phyloP scores from a whole-genome alignment of 2,113 vertebrate genomes.

The Hippocampus guttulatus region DNA sequence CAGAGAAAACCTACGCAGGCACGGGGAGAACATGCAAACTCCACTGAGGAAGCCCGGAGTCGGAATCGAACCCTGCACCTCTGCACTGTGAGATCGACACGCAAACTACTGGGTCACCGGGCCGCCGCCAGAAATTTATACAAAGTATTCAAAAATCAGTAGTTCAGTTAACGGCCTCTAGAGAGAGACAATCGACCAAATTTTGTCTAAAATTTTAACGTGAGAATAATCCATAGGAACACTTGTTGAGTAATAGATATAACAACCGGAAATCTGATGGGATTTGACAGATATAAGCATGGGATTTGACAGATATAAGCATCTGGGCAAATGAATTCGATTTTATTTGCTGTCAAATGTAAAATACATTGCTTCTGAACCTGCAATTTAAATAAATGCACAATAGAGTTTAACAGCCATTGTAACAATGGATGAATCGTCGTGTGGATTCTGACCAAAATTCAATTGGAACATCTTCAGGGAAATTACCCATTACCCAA shows the following conservation, averaged over 20 bases:
- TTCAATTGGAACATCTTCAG: not conserved
- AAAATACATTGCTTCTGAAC: not conserved
- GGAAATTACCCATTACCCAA: not conserved
- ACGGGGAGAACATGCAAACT: too few relatives aligned
- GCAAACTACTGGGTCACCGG: too few relatives aligned
- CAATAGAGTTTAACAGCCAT: too few relatives aligned
- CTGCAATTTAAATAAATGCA: not conserved
- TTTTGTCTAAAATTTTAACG: not conserved
- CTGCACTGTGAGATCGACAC: not conserved
- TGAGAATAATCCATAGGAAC: not conserved
- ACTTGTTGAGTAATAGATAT: not conserved
- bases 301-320: not conserved
- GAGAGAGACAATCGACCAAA: slow-evolving; percentile 39
- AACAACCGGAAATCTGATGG: not conserved
- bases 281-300: too few relatives aligned
- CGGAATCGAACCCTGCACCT: too few relatives aligned
- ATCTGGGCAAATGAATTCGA: not conserved
- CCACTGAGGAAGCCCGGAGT: too few relatives aligned
- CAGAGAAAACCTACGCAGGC: too few relatives aligned
- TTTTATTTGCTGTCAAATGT: not conserved
- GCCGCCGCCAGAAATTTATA: too few relatives aligned
- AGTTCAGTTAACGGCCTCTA: slow-evolving; percentile 34
- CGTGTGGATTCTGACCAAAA: not conserved
- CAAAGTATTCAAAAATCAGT: not conserved
- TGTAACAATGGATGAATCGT: too few relatives aligned